Evolutionary conservation across 2,888 invertebrate genomes (phyloP), one percentile per base, ranked within the genome.

Genomic region (Netelia virgata): DNA sequence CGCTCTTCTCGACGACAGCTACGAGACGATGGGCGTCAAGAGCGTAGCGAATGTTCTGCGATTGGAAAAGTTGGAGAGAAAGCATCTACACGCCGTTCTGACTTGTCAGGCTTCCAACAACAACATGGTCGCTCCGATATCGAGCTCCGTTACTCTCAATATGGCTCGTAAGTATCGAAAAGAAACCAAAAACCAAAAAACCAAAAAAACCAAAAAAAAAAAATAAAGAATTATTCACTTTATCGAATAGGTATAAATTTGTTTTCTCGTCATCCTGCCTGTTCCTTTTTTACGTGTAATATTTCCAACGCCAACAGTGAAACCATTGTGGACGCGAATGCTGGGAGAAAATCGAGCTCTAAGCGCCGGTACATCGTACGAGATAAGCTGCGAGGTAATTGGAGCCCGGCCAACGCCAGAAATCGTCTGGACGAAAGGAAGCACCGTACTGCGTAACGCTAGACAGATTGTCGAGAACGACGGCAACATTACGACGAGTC

Each of bases 391-490:
- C 92, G 96, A 96, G 91, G 96, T 97, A 61, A 95, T 96, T 83
- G 97, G 97, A 47, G 96, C 97, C 64, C 95, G 96, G 89, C 97
- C 97, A 47, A 95, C 95, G n/a, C 97, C 97, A n/a, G 95, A 95
- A 87, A 96, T 97, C 90, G 96, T 96, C 70, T 97, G 97, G 97
- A 96, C 96, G 95, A 96, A 96, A 93, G 97, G 96, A 75, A 96
- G 96, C 91, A 94, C 95, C 6, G 95, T 95, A 87, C 95, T 97
- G 94, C 95, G 95, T 90, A 95, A 95, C 91, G 95, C 96, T 77
- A 94, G 95, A 90, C 96, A 96, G 94, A 95, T 95, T 92, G 96
- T 96, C 93, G 96, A 95, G 88, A 95, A 95, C 20, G 97, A 97
- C 92, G 96, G 95, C 87, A 97, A 97, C 94, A 95, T 96, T 83